Evolutionary conservation across 92 coral and sea anemone species (phyloP).

Genomic region (Phenganax stokvisi): DNA sequence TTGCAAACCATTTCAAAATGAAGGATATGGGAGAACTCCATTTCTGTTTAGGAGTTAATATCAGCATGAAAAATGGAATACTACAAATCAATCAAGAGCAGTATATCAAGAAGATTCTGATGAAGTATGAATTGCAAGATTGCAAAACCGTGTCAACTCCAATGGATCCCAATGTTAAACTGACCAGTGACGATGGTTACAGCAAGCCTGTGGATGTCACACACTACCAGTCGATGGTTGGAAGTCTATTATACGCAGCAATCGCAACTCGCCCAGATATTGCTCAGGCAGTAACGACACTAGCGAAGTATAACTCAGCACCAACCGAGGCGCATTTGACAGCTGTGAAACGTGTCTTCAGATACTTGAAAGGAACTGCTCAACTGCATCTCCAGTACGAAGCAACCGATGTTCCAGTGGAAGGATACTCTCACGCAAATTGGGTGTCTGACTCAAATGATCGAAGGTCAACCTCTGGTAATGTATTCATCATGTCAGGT

Average conservation of each 20-base stretch:
- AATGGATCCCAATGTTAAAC: conserved; percentile 46
- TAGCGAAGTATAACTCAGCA: too few relatives aligned
- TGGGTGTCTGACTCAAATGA: conserved; percentile 51
- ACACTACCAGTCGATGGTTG: conserved; percentile 50
- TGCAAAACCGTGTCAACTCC: conserved; percentile 53
- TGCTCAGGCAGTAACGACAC: conserved; percentile 32
- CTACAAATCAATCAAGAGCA: conserved; percentile 12
- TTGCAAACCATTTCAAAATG: conserved; percentile 16
- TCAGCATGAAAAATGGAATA: background rate
- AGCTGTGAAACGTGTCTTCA: background rate
- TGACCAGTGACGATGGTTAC: conserved; percentile 43
- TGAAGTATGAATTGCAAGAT: conserved; percentile 31
- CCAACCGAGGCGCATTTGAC: too few relatives aligned
- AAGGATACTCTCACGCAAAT: conserved; percentile 51
- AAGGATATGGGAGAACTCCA: conserved; percentile 3
- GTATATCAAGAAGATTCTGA: conserved; percentile 29
- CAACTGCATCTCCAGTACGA: conserved; percentile 3
- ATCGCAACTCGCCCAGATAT: conserved; percentile 48
- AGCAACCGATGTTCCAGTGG: conserved; percentile 18
- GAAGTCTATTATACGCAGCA: conserved; percentile 50
- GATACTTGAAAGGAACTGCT: conserved; percentile 24
- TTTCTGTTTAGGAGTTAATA: conserved; percentile 1
- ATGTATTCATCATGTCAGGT: background rate
- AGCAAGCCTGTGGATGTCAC: conserved; percentile 48
- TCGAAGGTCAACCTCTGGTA: conserved; percentile 54